Conservation (phyloP, 2,113 vertebrate species). For the Phyllostomus hastatus region DNA sequence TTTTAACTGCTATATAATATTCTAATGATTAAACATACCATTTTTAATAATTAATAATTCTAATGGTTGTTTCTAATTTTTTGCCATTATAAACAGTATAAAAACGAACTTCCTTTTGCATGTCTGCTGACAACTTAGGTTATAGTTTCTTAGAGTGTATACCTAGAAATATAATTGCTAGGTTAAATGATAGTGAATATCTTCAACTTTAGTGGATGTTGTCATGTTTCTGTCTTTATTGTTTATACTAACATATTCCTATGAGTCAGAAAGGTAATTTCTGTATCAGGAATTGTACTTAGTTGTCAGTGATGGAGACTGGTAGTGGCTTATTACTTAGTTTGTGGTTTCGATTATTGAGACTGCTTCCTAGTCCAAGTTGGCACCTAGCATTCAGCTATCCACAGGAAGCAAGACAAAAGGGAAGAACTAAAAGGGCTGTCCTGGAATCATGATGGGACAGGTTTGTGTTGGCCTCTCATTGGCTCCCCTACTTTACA, state of each 20-base stretch:
- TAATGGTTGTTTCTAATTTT: neutral
- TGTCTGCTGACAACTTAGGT: neutral
- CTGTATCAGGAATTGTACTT: neutral
- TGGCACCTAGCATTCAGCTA: neutral
- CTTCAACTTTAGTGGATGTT: neutral
- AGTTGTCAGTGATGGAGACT: neutral
- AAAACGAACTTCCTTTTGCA: neutral
- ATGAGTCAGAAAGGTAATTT: neutral
- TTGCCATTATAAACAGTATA: neutral
- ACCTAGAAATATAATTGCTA: neutral
- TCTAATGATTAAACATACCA: neutral
- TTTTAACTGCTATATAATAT: neutral
- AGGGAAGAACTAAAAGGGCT: neutral
- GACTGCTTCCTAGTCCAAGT: neutral
- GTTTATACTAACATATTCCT: neutral
- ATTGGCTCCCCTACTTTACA: neutral
- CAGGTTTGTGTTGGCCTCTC: neutral
- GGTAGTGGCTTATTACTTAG: neutral
- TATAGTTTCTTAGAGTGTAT: neutral
- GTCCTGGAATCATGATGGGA: neutral
- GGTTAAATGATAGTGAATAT: neutral
- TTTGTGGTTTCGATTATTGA: neutral
- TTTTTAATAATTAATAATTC: neutral
- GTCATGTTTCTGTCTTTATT: neutral
- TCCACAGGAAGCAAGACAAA: neutral